A percentile compares a stretch with the other conserved stretches of the same genome.
Conservation (phyloP, 2,888 invertebrate genomes). For the Argyra leucocephala region DNA sequence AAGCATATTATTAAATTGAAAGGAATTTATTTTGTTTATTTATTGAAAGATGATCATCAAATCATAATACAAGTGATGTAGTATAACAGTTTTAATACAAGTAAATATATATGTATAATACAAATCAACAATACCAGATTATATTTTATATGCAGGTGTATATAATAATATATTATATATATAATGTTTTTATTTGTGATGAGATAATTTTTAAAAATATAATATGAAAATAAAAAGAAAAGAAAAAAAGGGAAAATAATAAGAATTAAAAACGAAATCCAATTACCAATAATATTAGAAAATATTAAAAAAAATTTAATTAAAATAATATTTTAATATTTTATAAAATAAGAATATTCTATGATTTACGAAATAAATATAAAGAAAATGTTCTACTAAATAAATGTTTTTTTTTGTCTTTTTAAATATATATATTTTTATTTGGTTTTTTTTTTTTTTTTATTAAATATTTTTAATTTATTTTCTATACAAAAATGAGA, state of each 20-base stretch:
- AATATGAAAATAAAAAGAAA: background rate
- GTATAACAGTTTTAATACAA: too few species aligned
- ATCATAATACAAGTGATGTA: too few species aligned
- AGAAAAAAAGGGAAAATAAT: background rate
- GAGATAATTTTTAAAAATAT: background rate
- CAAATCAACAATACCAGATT: background rate
- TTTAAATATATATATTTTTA: too few species aligned
- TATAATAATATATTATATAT: background rate
- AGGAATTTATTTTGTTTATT: too few species aligned
- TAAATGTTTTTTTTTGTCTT: too few species aligned
- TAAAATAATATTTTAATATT: background rate
- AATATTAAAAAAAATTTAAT: background rate
- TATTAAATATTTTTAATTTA: too few species aligned
- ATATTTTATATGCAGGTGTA: background rate
- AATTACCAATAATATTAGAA: background rate
- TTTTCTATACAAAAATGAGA: too few species aligned
- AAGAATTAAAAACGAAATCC: background rate
- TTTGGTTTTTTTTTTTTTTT: too few species aligned
- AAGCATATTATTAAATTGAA: too few species aligned
- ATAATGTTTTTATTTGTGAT: background rate
- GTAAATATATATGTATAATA: background rate
- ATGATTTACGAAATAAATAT: background rate
- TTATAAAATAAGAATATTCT: background rate
- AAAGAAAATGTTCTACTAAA: background rate
- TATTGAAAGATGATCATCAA: too few species aligned